Base-by-base conservation (phyloP, 2,797 vertebrate species). In the Trachurus trachurus region DNA sequence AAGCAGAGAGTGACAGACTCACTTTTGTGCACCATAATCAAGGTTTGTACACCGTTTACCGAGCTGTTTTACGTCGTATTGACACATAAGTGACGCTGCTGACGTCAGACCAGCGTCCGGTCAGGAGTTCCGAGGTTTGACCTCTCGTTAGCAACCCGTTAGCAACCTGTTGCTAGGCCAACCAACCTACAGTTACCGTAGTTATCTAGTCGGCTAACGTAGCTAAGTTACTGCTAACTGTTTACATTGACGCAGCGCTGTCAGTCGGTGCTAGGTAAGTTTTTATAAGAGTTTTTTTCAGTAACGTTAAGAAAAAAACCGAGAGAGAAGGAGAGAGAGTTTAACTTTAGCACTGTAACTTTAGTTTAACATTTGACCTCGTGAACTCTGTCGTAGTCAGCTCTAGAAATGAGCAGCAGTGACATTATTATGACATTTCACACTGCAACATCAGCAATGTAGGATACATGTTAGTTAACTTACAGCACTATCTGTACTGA, bases 141-240 rank as follows among this genome's bases (percentile, higher is more conserved):
- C 42, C 71, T 58, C 19, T 12, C 26, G 37, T 68, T 72, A 29
- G 63, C 49, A 16, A 2, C 0, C 26, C 9, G 4, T 56, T 37
- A 17, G 47, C 22, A 31, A 44, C 71, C 60, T 64, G 65, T 74
- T 69, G 71, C 60, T 80, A 59, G 5, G 39, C 16, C 10, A 53
- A 26, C 15, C 22, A 22, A 31, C 9, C 22, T 17, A 19, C 44
- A 7, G 2, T 63, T n/a, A n/a, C n/a, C n/a, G n/a, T 16, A 29
- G 40, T 45, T 61, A 54, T 57, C 72, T 29, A 17, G 6, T 0
- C 12, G 0, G 17, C 39, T 39, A 31, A 19, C 40, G 29, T 8
- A 37, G 34, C 34, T 7, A 26, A 26, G 26, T 26, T 29, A 16
- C 45, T 17, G 12, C 5, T 13, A 17, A 16, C 6, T 13, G 11